phyloP scores from a whole-genome alignment of 2,113 vertebrate genomes.

The Paedocypris sp. region DNA sequence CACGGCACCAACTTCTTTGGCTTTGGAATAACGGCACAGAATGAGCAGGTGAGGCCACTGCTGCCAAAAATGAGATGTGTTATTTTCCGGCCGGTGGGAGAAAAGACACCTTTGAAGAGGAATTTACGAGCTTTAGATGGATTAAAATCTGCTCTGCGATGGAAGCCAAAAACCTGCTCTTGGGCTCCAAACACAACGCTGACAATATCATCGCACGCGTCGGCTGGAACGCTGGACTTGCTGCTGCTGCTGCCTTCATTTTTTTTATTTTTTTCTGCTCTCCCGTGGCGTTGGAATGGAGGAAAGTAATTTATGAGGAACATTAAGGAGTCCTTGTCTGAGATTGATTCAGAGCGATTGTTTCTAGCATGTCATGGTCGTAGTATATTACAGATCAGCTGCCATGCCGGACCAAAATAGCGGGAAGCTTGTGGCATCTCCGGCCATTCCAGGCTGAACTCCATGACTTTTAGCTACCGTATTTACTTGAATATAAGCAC shows the following conservation, averaged over 20 bases:
- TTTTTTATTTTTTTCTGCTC: not conserved
- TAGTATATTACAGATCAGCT: not conserved
- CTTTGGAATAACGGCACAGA: too few relatives aligned
- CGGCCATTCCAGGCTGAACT: not conserved
- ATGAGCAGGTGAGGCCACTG: too few relatives aligned
- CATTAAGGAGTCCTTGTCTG: slow-evolving; percentile 6
- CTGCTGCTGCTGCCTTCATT: too few relatives aligned
- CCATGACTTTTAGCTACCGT: too few relatives aligned
- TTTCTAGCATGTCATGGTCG: not conserved
- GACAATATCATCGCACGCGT: too few relatives aligned
- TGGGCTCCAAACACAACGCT: slow-evolving; percentile 11
- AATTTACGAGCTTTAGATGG: not conserved
- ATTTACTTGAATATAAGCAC: too few relatives aligned
- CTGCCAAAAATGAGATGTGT: too few relatives aligned
- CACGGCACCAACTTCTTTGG: too few relatives aligned
- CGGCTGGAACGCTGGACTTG: too few relatives aligned
- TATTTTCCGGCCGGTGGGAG: too few relatives aligned
- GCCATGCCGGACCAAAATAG: not conserved
- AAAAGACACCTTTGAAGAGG: too few relatives aligned
- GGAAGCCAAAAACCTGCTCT: not conserved
- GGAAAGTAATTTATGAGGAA: slow-evolving; percentile 1
- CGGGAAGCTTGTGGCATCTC: not conserved
- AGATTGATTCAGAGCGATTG: slow-evolving; percentile 8
- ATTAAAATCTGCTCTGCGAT: not conserved
- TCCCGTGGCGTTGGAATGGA: not conserved